These are phyloP conservation scores for Reticulitermes lucifugus DNA, from an alignment of 2,888 invertebrate species.

Conservation along the genomic window DNA sequence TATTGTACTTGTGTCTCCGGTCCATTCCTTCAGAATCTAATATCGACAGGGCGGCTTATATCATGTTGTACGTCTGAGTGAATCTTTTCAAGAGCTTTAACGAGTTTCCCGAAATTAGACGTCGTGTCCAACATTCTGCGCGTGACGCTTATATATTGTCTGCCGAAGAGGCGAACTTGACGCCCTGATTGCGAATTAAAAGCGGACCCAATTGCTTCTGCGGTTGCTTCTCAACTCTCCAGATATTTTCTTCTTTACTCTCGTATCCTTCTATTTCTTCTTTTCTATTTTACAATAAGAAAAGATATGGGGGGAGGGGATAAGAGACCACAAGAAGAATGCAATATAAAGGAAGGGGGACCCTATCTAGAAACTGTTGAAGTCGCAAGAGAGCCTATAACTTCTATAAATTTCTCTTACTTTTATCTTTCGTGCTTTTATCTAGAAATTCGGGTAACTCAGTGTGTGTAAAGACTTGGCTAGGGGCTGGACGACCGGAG, in stretches of 20 bases:
- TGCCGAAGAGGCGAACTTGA: background rate
- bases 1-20: too few relatives aligned
- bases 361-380: background rate
- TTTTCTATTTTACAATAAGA: background rate
- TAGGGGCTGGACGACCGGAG: too few relatives aligned
- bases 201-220: background rate
- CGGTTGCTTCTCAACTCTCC: background rate
- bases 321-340: background rate
- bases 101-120: slow-evolving; percentile 1
- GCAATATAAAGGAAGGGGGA: background rate
- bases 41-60: too few relatives aligned
- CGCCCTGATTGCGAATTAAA: slow-evolving; percentile 1
- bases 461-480: too few relatives aligned
- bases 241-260: background rate
- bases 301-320: background rate
- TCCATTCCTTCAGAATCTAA: too few relatives aligned
- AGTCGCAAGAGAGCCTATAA: background rate
- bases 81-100: slow-evolving; percentile 3
- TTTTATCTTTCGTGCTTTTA: too few relatives aligned
- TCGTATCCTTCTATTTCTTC: background rate
- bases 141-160: background rate
- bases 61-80: background rate
- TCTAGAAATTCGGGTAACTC: too few relatives aligned
- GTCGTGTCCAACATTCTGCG: background rate
- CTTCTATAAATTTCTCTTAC: background rate